Percentiles rank a stretch among this genome's conserved stretches.
These are phyloP conservation scores for Fopius arisanus DNA, from an alignment of 1,140 invertebrate genomes.

Conservation along the genomic window DNA sequence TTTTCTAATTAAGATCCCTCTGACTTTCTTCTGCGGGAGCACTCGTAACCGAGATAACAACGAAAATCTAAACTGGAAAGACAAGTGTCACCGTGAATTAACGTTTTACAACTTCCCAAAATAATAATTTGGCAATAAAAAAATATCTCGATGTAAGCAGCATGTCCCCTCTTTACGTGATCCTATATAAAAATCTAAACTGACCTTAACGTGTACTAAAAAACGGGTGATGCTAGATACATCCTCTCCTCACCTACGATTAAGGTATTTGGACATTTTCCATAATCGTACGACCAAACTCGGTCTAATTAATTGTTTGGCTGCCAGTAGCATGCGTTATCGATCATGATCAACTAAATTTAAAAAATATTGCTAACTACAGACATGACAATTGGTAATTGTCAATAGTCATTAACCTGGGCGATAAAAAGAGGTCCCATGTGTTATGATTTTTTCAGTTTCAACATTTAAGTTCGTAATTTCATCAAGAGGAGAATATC, in stretches of 20 bases:
- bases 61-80: not conserved
- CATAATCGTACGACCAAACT: not conserved
- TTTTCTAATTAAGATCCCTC: not conserved
- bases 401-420: conserved; percentile 1
- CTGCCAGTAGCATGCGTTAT: not conserved
- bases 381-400: conserved; percentile 12
- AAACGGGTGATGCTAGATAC: conserved; percentile 42
- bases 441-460: conserved; percentile 13
- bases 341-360: conserved; percentile 16
- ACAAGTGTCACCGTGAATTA: too few relatives aligned
- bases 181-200: conserved; percentile 61
- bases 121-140: not conserved
- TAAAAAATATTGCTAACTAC: conserved; percentile 39
- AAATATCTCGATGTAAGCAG: conserved; percentile 32
- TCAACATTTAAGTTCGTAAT: not conserved
- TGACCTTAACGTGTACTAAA: conserved; percentile 55
- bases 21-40: not conserved
- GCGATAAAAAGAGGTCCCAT: conserved; percentile 9
- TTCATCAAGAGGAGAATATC: conserved; percentile 4
- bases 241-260: not conserved
- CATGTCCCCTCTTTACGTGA: conserved; percentile 44
- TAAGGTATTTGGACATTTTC: not conserved
- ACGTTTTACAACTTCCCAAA: too few relatives aligned
- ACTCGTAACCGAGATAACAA: not conserved
- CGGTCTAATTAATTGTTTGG: not conserved